A percentile compares a stretch with the other conserved stretches of the same genome.
Conservation (phyloP, 2,888 invertebrate species). For the Callosobruchus maculatus region DNA sequence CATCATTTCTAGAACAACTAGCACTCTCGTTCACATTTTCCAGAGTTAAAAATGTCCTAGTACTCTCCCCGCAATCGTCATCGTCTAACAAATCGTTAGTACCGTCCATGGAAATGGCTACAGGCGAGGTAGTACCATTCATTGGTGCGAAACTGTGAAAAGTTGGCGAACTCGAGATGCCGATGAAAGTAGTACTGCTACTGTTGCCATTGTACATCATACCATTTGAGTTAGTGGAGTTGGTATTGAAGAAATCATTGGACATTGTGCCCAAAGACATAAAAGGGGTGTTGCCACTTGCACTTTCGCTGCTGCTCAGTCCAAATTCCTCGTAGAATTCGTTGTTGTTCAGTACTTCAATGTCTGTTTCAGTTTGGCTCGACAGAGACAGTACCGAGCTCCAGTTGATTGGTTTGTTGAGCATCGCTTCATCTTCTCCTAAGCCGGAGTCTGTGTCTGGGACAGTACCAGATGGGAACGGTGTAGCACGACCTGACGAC, state of each 20-base stretch:
- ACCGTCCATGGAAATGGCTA: not conserved
- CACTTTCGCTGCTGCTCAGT: constrained; percentile 22
- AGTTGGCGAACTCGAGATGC: not conserved
- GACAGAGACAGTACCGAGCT: constrained; percentile 84
- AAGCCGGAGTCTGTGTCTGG: constrained; percentile 71
- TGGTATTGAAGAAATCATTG: not conserved
- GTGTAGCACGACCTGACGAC: constrained; percentile 66
- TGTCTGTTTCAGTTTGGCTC: constrained; percentile 81
- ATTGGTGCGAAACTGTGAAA: not conserved
- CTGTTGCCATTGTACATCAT: not conserved
- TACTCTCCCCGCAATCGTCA: not conserved
- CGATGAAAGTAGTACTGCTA: not conserved
- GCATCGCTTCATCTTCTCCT: constrained; percentile 65
- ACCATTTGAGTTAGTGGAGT: not conserved
- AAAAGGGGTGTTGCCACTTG: not conserved
- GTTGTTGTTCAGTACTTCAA: constrained; percentile 78
- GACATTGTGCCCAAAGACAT: not conserved
- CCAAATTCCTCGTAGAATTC: constrained; percentile 73
- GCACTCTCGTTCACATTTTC: not conserved
- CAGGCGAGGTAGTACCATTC: not conserved
- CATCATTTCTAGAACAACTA: not conserved
- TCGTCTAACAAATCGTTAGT: not conserved
- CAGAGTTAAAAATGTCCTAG: not conserved
- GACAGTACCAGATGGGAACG: constrained; percentile 56
- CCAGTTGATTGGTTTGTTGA: constrained; percentile 77